Evolutionary conservation across 2,888 invertebrate genomes (phyloP), one percentile per base, ranked within the genome.

Genomic region (Atrina japonica): DNA sequence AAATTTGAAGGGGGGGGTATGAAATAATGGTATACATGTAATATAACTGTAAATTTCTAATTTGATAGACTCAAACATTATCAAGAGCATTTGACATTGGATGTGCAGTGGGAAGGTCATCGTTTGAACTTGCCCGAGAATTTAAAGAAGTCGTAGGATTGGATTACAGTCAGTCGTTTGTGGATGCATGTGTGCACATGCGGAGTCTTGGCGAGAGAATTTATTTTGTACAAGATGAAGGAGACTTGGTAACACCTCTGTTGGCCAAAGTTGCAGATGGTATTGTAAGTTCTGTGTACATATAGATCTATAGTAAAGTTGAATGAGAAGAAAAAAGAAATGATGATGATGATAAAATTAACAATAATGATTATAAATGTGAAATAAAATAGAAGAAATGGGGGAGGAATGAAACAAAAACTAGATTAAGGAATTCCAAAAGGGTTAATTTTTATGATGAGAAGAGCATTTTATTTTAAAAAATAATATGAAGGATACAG

Each of bases 51-150:
- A 41, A 18, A n/a, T 14, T 41, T 14, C 11, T 16, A 18, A 49
- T 30, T 52, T 63, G 59, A n/a, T 45, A 71, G 71, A 61, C 56
- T 7, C 40, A 50, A 21, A 63, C 81, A 27, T 82, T 86, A 14
- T 79, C 70, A n/a, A 78, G 87, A 72, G 89, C 88, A 5, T 73
- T 90, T 50, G 89, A 90, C 68, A 86, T 90, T 70, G 90, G 90
- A n/a, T 90, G 90, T 83, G 89, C 89, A 29, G 90, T 90, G 3
- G 90, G 90, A 0, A 70, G 90, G 47, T 86, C 88, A 53, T 76
- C 86, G 0, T 90, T 90, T 84, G 90, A 90, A 66, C 70, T 90
- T 56, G 73, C 87, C 0, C 67, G 80, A 30, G 66, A 64, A 18
- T 88, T 89, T 75, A 76, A 84, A 9, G 85, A 88, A 59, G 90